Evolutionary conservation across 2,888 invertebrate species (phyloP).

Genomic region (Lumbricus terrestris): DNA sequence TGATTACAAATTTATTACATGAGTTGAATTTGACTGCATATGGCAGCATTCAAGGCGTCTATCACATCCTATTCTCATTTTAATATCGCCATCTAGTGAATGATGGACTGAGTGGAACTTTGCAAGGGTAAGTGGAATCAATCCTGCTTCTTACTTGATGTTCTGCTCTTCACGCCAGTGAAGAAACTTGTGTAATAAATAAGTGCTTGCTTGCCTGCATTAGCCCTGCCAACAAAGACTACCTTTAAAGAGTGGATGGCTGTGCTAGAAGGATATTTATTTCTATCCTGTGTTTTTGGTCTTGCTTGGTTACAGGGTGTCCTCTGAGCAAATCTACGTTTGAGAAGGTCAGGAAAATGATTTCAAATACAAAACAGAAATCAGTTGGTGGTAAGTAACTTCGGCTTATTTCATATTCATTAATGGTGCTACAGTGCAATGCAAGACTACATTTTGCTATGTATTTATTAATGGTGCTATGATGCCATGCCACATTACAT

Average conservation of each 20-base stretch:
- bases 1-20: too few relatives aligned
- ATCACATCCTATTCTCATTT: too few relatives aligned
- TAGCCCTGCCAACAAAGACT: background rate
- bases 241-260: background rate
- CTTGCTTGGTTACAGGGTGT: background rate
- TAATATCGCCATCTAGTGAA: too few relatives aligned
- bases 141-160: too few relatives aligned
- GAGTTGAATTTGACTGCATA: too few relatives aligned
- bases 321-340: background rate
- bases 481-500: too few relatives aligned
- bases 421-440: background rate
- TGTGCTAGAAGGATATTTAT: background rate
- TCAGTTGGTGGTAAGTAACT: background rate
- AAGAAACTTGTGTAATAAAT: background rate
- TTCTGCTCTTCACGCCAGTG: too few relatives aligned
- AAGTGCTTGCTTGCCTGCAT: background rate
- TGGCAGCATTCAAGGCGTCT: too few relatives aligned
- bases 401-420: background rate
- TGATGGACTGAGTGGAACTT: too few relatives aligned
- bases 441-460: background rate
- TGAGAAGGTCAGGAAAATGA: background rate
- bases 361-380: background rate
- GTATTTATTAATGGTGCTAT: too few relatives aligned
- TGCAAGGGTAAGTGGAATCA: too few relatives aligned
- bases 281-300: background rate